Percentiles rank a stretch among this genome's conserved stretches.
phyloP scores from a whole-genome alignment of 2,797 vertebrate genomes.

The Pangasius macronema region DNA sequence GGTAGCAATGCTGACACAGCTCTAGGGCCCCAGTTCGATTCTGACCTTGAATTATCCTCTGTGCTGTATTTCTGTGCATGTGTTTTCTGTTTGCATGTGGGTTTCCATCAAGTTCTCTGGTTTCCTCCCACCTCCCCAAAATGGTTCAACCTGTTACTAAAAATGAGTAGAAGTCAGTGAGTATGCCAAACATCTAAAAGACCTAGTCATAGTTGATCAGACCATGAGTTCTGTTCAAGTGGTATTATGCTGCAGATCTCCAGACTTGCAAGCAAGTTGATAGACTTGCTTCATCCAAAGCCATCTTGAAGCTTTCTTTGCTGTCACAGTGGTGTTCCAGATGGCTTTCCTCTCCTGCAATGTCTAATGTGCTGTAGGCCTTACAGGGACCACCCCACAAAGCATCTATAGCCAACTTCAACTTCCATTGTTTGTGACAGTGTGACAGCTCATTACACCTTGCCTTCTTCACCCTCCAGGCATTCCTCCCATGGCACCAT shows the following conservation, averaged over 20 bases:
- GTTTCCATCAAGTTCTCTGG: neutral
- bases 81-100: neutral
- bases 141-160: neutral
- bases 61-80: neutral
- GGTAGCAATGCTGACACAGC: neutral
- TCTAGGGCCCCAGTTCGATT: neutral
- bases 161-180: neutral
- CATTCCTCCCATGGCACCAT: neutral
- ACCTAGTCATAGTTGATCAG: neutral
- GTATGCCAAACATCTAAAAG: neutral
- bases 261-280: no score
- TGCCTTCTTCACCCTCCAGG: neutral
- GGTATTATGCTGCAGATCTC: neutral
- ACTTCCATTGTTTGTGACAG: neutral
- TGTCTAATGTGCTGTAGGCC: neutral
- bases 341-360: neutral
- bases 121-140: neutral
- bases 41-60: neutral
- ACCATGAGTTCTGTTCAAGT: neutral
- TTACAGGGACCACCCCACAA: neutral
- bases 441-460: neutral
- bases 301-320: neutral
- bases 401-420: neutral
- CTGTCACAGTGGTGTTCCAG: neutral
- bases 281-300: neutral